Conservation (phyloP, 2,888 invertebrate genomes). For the Andrena flavipes region DNA sequence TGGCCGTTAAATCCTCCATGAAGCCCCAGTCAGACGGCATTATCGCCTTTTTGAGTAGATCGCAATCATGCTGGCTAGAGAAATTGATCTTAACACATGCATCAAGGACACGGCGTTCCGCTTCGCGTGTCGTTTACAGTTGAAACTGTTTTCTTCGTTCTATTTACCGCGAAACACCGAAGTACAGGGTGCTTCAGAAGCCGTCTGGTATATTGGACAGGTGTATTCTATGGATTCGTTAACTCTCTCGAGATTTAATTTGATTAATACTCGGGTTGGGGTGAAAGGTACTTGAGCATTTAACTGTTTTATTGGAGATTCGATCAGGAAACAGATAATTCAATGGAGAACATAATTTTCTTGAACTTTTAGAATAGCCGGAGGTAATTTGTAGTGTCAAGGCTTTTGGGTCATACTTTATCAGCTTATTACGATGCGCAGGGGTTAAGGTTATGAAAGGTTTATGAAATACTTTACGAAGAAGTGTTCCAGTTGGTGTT, state of each 20-base stretch:
- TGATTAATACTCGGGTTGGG: background rate
- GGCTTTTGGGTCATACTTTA: too few relatives aligned
- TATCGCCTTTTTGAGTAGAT: conserved; percentile 14
- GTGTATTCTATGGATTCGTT: background rate
- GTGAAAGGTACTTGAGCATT: background rate
- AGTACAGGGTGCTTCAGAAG: background rate
- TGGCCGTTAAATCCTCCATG: conserved; percentile 24
- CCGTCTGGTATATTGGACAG: background rate
- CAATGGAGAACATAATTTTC: too few relatives aligned
- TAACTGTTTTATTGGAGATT: too few relatives aligned
- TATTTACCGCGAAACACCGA: conserved; percentile 7
- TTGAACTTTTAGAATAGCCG: too few relatives aligned
- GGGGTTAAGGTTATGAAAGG: too few relatives aligned
- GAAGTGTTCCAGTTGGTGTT: too few relatives aligned
- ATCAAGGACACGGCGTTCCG: conserved; percentile 1
- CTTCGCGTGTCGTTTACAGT: conserved; percentile 22
- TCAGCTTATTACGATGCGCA: too few relatives aligned
- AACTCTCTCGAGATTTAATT: background rate
- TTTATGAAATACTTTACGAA: too few relatives aligned
- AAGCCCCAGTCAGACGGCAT: background rate
- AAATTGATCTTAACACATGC: conserved; percentile 34
- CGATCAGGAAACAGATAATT: too few relatives aligned
- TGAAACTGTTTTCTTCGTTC: background rate
- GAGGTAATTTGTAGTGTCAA: too few relatives aligned
- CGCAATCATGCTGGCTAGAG: background rate